Evolutionary conservation across 2,888 invertebrate species (phyloP).

Genomic region (Parnassius glacialis): DNA sequence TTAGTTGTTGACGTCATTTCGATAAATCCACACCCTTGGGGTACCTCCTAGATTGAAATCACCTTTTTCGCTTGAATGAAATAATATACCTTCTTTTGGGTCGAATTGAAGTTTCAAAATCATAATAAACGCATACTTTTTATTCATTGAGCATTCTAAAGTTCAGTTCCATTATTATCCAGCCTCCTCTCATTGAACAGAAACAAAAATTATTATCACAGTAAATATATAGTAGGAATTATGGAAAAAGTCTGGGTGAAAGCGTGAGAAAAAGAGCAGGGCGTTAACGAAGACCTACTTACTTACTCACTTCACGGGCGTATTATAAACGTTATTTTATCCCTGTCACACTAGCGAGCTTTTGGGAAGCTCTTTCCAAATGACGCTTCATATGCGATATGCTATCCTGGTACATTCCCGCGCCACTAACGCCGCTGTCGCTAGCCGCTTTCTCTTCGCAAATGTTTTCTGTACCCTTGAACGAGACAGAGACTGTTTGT

Average conservation of each 20-base stretch:
- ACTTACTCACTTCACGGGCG: not conserved
- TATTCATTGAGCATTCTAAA: too few species aligned
- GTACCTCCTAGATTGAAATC: constrained; percentile 51
- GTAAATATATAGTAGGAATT: too few species aligned
- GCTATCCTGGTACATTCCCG: constrained; percentile 74
- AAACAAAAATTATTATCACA: too few species aligned
- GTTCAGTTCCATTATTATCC: too few species aligned
- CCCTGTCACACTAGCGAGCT: constrained; percentile 61
- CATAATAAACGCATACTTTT: too few species aligned
- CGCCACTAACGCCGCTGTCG: constrained; percentile 73
- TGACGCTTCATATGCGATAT: constrained; percentile 39
- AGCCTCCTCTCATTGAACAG: too few species aligned
- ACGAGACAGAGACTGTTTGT: constrained; percentile 37
- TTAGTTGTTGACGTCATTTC: constrained; percentile 82
- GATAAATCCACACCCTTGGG: constrained; percentile 67
- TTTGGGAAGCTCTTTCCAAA: constrained; percentile 55
- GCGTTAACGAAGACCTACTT: not conserved
- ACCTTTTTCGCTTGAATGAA: too few species aligned
- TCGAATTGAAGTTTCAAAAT: too few species aligned
- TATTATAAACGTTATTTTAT: constrained; percentile 33
- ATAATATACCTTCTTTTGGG: too few species aligned
- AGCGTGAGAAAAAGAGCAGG: constrained; percentile 13
- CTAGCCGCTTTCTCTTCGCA: constrained; percentile 79
- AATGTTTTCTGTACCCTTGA: constrained; percentile 47
- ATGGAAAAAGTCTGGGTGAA: not conserved